Base-by-base conservation (phyloP, 2,797 vertebrate species). In the Chaenodraco wilsoni region DNA sequence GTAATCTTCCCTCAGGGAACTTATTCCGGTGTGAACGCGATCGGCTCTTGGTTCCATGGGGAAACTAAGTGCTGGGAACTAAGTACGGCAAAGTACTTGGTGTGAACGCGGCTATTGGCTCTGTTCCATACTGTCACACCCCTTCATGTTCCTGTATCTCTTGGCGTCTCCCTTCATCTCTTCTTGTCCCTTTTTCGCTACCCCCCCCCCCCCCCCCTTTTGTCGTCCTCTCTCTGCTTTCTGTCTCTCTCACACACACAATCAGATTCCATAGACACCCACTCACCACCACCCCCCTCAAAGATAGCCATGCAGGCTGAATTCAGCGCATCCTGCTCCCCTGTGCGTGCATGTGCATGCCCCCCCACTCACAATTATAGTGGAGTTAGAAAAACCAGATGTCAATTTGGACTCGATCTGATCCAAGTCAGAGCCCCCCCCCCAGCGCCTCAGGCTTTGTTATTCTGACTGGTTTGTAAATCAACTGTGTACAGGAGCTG, bases 351-450 rank as follows among this genome's bases (percentile, higher is more conserved):
- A 16, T 58, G 17, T 51, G 68, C 62, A 16, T 58, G 43, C 58
- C 45, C 81, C 84, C 82, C 84, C 66, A 57, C 73, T 85, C 72
- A 14, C 84, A 88, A 89, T 90, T 84, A 90, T 49, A 91, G 78
- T 61, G 60, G 27, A 60, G 50, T 48, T 55, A 17, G 79, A 77
- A 87, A 88, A 93, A 92, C 56, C 93, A 94, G 93, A 92, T 94
- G 92, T 88, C 54, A 81, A 74, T 70, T 74, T 83, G 82, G 78
- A 84, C 66, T 62, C 6, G 2, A 65, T 83, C 41, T 17, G 73
- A 78, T 85, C 85, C 82, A 69, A 82, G 80, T 70, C 41, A 1
- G 56, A 69, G 57, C 3, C 65, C 64, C 68, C 21, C 31, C 15
- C 8, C 52, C 13, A 8, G 41, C 45, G 40, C 77, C 76, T 76